Percentiles rank a stretch among this genome's conserved stretches.
These are phyloP conservation scores for Mimachlamys varia DNA, from an alignment of 2,888 invertebrate species.

Conservation along the genomic window DNA sequence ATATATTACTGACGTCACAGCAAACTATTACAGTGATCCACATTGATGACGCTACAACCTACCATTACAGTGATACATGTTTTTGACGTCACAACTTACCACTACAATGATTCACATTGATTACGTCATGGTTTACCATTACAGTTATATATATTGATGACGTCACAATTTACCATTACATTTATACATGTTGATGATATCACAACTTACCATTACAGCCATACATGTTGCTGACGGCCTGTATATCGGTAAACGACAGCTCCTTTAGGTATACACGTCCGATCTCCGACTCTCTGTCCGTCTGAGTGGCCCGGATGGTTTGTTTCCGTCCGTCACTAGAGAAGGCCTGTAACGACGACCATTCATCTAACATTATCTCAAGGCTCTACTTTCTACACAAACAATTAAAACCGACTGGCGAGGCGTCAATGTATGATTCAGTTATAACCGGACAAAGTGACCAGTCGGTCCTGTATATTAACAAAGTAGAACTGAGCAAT, in stretches of 20 bases:
- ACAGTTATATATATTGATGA: conserved; percentile 9
- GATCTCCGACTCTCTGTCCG: conserved; percentile 64
- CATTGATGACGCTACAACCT: not conserved
- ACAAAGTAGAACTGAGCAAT: no score
- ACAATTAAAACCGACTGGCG: no score
- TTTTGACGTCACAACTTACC: not conserved
- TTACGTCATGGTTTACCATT: not conserved
- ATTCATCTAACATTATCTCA: no score
- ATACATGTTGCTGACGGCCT: conserved; percentile 75
- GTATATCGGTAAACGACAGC: conserved; percentile 73
- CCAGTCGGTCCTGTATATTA: no score
- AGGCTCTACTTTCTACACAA: no score
- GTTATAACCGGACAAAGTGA: no score
- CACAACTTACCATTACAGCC: conserved; percentile 68
- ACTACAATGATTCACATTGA: not conserved
- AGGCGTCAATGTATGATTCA: no score
- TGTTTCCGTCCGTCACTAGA: conserved; percentile 69
- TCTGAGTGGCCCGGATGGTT: conserved; percentile 69
- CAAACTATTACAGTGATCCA: not conserved
- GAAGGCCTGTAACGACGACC: conserved; percentile 68
- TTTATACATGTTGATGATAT: conserved; percentile 34
- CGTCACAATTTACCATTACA: not conserved
- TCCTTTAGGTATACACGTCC: conserved; percentile 75
- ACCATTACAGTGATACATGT: not conserved
- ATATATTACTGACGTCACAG: not conserved